A percentile compares a stretch with the other conserved stretches of the same genome.
phyloP scores from a whole-genome alignment of 2,797 vertebrate genomes.

The Thalassophryne amazonica region DNA sequence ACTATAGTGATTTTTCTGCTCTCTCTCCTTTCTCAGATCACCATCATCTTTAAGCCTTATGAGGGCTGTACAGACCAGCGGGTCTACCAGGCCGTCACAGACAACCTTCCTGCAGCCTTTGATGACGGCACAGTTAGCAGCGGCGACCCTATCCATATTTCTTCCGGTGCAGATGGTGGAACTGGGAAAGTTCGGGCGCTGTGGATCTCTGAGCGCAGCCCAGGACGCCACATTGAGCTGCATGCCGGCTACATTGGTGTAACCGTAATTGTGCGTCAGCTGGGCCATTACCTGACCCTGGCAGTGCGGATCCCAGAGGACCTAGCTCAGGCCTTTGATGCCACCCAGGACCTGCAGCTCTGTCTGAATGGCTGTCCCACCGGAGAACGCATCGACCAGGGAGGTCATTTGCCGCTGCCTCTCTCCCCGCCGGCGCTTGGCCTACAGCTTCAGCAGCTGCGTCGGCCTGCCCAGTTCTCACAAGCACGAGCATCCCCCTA shows the following conservation, averaged over 20 bases:
- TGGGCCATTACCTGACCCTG: conserved; percentile 92
- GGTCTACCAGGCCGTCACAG: conserved; percentile 94
- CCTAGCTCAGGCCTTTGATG: conserved; percentile 86
- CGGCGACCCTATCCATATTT: conserved; percentile 72
- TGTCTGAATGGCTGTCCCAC: conserved; percentile 92
- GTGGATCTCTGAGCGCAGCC: conserved; percentile 85
- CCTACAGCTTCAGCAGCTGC: conserved; percentile 67
- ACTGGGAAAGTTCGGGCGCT: conserved; percentile 82
- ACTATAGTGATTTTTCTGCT: background rate
- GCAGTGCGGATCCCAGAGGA: conserved; percentile 91
- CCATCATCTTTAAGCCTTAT: conserved; percentile 95
- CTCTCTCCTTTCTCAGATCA: conserved; percentile 76
- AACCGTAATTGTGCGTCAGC: conserved; percentile 89
- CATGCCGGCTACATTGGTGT: conserved; percentile 91
- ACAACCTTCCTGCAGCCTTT: conserved; percentile 93
- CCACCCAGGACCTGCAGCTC: conserved; percentile 94
- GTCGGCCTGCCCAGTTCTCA: conserved; percentile 49
- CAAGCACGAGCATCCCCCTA: conserved; percentile 56
- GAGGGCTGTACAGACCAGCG: conserved; percentile 93
- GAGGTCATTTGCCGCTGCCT: conserved; percentile 77
- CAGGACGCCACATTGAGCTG: conserved; percentile 87
- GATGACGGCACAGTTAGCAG: conserved; percentile 91
- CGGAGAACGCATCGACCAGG: conserved; percentile 87
- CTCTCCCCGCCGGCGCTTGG: conserved; percentile 71
- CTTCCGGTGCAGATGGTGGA: conserved; percentile 76